Conservation (phyloP, 2,888 invertebrate species). For the Cosmorhoe ocellata region DNA sequence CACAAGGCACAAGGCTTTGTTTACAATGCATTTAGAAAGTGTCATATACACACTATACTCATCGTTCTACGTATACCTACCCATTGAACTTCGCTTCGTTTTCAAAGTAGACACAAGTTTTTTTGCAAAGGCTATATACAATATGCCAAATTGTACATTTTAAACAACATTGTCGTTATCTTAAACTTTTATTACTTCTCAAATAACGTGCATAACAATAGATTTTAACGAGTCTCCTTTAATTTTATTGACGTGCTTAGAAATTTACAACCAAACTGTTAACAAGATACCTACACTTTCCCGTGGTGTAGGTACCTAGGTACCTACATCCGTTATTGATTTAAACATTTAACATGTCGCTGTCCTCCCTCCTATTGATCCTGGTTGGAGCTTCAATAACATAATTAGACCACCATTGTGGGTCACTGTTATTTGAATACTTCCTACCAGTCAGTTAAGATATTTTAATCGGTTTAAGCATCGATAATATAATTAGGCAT, state of each 20-base stretch:
- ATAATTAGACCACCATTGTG: neutral
- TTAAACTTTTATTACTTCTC: constrained; percentile 2
- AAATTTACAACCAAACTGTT: constrained; percentile 5
- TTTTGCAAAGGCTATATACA: too few species aligned
- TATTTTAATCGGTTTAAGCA: too few species aligned
- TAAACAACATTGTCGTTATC: constrained; percentile 8
- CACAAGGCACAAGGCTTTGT: too few species aligned
- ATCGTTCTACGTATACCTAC: too few species aligned
- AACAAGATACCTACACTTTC: constrained; percentile 12
- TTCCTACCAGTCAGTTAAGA: neutral
- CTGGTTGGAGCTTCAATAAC: neutral
- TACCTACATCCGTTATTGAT: constrained; percentile 12
- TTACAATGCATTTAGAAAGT: too few species aligned
- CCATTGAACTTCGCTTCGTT: too few species aligned
- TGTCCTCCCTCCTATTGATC: neutral
- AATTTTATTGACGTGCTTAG: constrained; percentile 9
- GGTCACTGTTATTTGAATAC: constrained; percentile 1
- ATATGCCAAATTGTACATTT: neutral
- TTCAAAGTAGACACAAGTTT: too few species aligned
- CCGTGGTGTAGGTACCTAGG: too few species aligned
- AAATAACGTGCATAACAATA: constrained; percentile 1
- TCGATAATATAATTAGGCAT: too few species aligned
- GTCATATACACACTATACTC: too few species aligned
- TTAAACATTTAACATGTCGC: constrained; percentile 1
- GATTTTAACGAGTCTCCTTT: constrained; percentile 5